A percentile compares a stretch with the other conserved stretches of the same genome.
These are phyloP conservation scores for Anser brachyrhynchus DNA, from an alignment of 2,113 vertebrate species.

Conservation along the genomic window DNA sequence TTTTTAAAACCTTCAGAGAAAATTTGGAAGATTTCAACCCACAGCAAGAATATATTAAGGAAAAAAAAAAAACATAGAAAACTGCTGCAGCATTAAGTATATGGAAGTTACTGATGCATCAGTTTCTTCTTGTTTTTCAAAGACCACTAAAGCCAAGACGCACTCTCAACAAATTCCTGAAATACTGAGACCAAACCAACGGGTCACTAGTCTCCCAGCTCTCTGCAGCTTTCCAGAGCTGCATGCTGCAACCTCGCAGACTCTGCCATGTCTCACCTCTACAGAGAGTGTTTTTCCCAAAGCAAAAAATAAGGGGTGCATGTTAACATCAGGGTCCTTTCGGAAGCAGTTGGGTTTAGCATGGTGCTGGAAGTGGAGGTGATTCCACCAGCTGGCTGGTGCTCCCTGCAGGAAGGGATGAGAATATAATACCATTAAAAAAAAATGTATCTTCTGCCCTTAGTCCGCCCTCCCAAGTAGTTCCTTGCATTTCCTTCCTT, in stretches of 20 bases:
- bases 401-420: conserved; percentile 73
- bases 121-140: background rate
- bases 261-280: conserved; percentile 75
- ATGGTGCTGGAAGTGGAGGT: conserved; percentile 85
- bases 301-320: conserved; percentile 84
- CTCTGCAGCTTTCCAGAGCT: background rate
- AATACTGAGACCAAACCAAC: background rate
- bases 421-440: background rate
- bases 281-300: conserved; percentile 83
- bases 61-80: background rate
- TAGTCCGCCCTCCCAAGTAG: background rate
- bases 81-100: background rate
- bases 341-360: conserved; percentile 86
- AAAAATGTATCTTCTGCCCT: background rate
- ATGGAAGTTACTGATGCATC: background rate
- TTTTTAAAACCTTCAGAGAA: background rate
- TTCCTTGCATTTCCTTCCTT: background rate
- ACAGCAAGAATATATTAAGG: background rate
- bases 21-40: background rate
- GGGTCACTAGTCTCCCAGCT: background rate
- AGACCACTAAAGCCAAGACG: background rate
- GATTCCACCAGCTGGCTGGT: conserved; percentile 87
- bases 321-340: conserved; percentile 85
- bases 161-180: background rate
- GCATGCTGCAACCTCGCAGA: background rate